Percentiles rank a stretch among this genome's conserved stretches.
These are phyloP conservation scores for Rhagoletis pomonella DNA, from an alignment of 1,140 invertebrate species.

Conservation along the genomic window DNA sequence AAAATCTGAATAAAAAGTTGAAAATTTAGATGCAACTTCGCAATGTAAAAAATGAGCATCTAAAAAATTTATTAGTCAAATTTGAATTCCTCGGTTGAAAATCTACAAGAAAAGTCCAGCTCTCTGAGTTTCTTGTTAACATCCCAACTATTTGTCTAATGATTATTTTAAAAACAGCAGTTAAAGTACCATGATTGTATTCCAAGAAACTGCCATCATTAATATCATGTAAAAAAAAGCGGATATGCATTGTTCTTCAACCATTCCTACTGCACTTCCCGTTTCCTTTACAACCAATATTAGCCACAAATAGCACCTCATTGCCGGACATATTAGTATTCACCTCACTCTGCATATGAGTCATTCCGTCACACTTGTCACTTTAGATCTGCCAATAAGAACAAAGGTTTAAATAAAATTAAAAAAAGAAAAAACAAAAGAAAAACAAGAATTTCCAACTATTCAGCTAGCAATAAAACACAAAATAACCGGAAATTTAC, in stretches of 20 bases:
- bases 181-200: too few relatives aligned
- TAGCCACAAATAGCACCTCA: neutral
- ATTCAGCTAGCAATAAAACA: neutral
- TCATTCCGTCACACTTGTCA: neutral
- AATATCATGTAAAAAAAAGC: neutral
- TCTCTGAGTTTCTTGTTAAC: too few relatives aligned
- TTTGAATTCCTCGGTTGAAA: too few relatives aligned
- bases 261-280: neutral
- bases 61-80: too few relatives aligned
- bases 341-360: neutral
- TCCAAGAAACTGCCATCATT: too few relatives aligned
- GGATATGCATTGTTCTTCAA: neutral
- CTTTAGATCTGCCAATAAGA: neutral
- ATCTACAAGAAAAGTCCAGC: too few relatives aligned
- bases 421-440: neutral
- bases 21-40: too few relatives aligned
- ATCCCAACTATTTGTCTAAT: too few relatives aligned
- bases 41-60: too few relatives aligned
- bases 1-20: too few relatives aligned
- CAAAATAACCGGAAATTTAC: neutral
- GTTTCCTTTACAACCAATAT: neutral
- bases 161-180: too few relatives aligned
- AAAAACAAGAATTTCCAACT: neutral
- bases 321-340: neutral
- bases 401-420: neutral